Evolutionary conservation across 2,113 vertebrate genomes (phyloP).

Genomic region (Suncus etruscus): DNA sequence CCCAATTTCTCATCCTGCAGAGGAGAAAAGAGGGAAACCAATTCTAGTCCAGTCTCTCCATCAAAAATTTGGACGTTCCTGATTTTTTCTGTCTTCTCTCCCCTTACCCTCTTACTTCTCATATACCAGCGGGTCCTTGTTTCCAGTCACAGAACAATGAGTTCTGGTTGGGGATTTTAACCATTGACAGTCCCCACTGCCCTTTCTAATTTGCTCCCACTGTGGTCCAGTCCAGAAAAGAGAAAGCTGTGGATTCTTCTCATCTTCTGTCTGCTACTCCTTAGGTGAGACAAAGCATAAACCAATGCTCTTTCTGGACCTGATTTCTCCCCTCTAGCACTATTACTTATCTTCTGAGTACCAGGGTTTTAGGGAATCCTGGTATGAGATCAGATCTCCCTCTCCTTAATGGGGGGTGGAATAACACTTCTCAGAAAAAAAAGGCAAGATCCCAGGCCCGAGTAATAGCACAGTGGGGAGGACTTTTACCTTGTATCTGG

Average conservation of each 20-base stretch:
- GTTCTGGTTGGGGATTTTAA: background rate
- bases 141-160: background rate
- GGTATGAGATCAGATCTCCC: background rate
- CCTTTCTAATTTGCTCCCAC: background rate
- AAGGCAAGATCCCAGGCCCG: too few species aligned
- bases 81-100: background rate
- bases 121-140: too few species aligned
- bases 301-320: background rate
- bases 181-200: background rate
- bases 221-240: fast-evolving
- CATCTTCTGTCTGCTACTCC: too few species aligned
- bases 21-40: background rate
- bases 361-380: background rate
- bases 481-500: too few species aligned
- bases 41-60: background rate
- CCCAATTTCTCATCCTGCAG: too few species aligned
- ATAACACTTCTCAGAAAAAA: background rate
- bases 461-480: too few species aligned
- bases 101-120: too few species aligned
- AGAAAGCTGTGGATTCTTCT: background rate
- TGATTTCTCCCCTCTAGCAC: background rate
- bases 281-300: fast-evolving
- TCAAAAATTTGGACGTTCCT: background rate
- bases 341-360: too few species aligned
- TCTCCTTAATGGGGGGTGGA: fast-evolving